Evolutionary conservation across 2,888 invertebrate species (phyloP), one percentile per base, ranked within the genome.

Genomic region (Altica lythri): DNA sequence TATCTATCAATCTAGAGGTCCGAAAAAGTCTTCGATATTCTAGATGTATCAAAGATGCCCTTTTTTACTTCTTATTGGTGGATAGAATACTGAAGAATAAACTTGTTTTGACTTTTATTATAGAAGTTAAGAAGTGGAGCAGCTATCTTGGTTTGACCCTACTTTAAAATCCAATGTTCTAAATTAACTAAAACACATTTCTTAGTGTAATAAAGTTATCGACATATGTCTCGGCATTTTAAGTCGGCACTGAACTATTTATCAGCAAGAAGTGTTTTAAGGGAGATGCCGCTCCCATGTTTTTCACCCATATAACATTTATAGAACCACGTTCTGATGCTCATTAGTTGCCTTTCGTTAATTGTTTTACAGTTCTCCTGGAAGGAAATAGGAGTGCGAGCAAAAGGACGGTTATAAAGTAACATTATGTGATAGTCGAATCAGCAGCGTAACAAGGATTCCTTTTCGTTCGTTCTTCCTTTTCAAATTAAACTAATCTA

Each of bases 291-390:
- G 49, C 44, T 30, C 32, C 49, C 47, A 38, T 37, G 48, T 54
- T 47, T 43, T 54, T 54, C 48, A 52, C 48, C 52, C 46, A 38
- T 49, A 37, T 48, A 44, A 58, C 58, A 55, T 55, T 55, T 58
- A 58, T 58, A 52, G 58, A 51, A 49, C 45, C 45, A 40, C 51
- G 52, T 45, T 44, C 49, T 37, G 49, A 43, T 54, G 46, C 49
- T 60, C 57, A 53, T 55, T 60, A 57, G 50, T 48, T 50, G 53
- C 53, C 45, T 60, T 55, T 51, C 44, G 57, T 57, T 60, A 57
- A 60, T 60, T 57, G 53, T 57, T 57, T 60, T 50, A 57, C 48
- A 32, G 51, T 38, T 40, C 22, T 13, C n/a, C 10, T 10, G 47
- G 44, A 51, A 48, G 47, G 37, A 48, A 43, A 16, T 14, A 14